Conservation (phyloP, 2,888 invertebrate genomes). For the Troglohyphantes excavatus region DNA sequence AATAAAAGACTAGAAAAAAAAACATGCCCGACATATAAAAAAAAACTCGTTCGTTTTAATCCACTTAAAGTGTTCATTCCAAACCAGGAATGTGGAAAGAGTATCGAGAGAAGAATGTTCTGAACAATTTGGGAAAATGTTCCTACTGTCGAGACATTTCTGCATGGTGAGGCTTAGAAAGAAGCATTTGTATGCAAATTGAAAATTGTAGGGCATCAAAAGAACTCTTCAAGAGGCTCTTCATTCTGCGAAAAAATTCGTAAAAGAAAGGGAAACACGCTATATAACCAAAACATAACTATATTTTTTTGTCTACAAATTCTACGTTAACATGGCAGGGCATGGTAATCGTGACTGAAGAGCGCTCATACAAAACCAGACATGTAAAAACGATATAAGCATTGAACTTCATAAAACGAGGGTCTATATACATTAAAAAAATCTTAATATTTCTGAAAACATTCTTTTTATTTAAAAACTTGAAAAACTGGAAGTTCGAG, state of each 20-base stretch:
- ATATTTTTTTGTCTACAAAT: too few relatives aligned
- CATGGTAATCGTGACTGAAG: too few relatives aligned
- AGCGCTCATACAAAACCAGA: too few relatives aligned
- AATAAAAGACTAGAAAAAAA: not conserved
- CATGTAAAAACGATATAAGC: too few relatives aligned
- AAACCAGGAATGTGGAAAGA: slow-evolving; percentile 35
- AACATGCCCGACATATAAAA: not conserved
- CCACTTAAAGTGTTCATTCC: slow-evolving; percentile 53
- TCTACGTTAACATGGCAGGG: too few relatives aligned
- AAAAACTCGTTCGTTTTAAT: slow-evolving; percentile 53
- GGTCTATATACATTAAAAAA: too few relatives aligned
- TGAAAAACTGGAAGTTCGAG: too few relatives aligned
- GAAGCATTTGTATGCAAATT: slow-evolving; percentile 55
- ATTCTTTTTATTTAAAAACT: too few relatives aligned
- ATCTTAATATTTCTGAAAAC: too few relatives aligned
- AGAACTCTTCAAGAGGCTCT: not conserved
- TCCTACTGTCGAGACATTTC: slow-evolving; percentile 2
- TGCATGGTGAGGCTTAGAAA: not conserved
- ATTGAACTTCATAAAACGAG: too few relatives aligned
- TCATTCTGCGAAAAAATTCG: not conserved
- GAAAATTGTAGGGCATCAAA: not conserved
- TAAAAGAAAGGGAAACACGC: not conserved
- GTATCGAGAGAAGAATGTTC: slow-evolving; percentile 17
- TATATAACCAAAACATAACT: not conserved
- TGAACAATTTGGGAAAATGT: not conserved